Evolutionary conservation across 1,140 invertebrate species (phyloP).

Genomic region (Varroa destructor): DNA sequence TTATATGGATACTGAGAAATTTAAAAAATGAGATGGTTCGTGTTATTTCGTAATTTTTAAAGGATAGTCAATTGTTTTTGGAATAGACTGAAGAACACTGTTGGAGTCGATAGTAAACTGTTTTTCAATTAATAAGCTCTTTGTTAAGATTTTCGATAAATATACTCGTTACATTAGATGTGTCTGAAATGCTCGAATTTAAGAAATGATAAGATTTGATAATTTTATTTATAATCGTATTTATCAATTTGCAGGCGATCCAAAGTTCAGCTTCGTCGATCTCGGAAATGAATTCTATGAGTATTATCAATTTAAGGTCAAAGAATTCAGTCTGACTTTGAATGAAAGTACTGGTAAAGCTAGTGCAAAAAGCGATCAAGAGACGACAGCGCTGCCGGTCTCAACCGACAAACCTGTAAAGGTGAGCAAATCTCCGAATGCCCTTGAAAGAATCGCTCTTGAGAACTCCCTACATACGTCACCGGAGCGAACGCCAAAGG

Average conservation of each 20-base stretch:
- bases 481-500: background rate
- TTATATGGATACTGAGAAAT: slow-evolving; percentile 9
- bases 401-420: background rate
- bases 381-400: background rate
- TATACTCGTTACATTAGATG: no score
- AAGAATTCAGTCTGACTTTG: slow-evolving; percentile 27
- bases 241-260: slow-evolving; percentile 46
- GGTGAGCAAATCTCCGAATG: background rate
- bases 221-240: background rate
- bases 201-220: no score
- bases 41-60: no score
- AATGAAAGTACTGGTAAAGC: slow-evolving; percentile 9
- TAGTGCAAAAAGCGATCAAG: slow-evolving; percentile 28
- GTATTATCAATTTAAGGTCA: slow-evolving; percentile 51
- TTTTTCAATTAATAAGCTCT: slow-evolving; percentile 3
- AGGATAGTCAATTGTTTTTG: no score
- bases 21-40: background rate
- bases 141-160: background rate
- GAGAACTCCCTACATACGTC: background rate
- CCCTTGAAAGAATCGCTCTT: slow-evolving; percentile 26
- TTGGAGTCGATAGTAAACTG: slow-evolving; percentile 17
- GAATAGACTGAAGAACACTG: background rate
- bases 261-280: slow-evolving; percentile 65
- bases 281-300: slow-evolving; percentile 55
- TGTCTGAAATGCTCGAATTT: no score